Evolutionary conservation across 2,888 invertebrate genomes (phyloP).

Genomic region (Spodoptera littoralis): DNA sequence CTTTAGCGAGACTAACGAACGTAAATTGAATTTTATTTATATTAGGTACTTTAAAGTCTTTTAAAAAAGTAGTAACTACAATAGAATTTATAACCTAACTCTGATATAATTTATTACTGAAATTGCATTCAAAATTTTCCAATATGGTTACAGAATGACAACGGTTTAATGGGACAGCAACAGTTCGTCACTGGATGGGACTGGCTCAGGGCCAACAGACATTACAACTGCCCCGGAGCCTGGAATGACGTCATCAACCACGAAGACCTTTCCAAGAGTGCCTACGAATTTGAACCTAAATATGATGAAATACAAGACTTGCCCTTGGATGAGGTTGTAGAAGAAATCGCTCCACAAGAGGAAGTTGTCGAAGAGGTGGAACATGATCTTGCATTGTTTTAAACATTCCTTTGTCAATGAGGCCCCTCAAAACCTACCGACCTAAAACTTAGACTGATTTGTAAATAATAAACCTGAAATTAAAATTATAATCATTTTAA

Average conservation of each 20-base stretch:
- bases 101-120: not conserved
- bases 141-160: slow-evolving; percentile 59
- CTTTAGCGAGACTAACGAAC: no score
- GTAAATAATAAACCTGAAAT: slow-evolving; percentile 8
- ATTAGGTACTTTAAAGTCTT: no score
- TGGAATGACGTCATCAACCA: slow-evolving; percentile 47
- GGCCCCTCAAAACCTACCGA: slow-evolving; percentile 9
- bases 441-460: slow-evolving; percentile 5
- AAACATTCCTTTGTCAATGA: slow-evolving; percentile 15
- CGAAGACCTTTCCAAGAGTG: slow-evolving; percentile 27
- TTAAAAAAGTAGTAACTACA: no score
- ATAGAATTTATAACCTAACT: no score
- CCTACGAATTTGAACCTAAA: slow-evolving; percentile 10
- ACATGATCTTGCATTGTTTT: slow-evolving; percentile 1
- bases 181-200: slow-evolving; percentile 67
- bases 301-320: slow-evolving; percentile 8
- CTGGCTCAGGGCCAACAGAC: slow-evolving; percentile 65
- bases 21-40: no score
- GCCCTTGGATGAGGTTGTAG: slow-evolving; percentile 1
- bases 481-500: no score
- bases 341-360: slow-evolving; percentile 1
- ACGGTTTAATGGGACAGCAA: slow-evolving; percentile 70
- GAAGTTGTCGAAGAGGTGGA: slow-evolving; percentile 7
- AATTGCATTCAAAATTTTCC: not conserved
- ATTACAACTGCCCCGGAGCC: slow-evolving; percentile 65